Evolutionary conservation across 2,113 vertebrate species (phyloP).

Genomic region (Pontoporia blainvillei): DNA sequence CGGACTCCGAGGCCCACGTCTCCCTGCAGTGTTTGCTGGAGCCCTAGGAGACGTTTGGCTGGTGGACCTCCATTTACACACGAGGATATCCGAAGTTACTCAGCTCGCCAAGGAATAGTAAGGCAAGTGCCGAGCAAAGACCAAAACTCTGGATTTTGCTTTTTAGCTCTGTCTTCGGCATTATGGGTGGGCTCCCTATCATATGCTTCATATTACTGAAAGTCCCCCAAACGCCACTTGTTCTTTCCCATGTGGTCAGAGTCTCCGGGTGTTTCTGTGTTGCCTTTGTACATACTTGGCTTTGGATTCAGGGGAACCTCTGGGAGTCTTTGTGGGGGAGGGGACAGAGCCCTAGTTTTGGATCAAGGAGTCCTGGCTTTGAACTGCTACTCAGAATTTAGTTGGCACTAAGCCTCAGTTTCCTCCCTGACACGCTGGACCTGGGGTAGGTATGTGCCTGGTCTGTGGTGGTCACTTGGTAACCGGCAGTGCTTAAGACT

Average conservation of each 20-base stretch:
- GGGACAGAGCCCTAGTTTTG: neutral
- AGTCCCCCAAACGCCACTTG: neutral
- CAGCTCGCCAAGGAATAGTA: neutral
- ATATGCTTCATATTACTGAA: neutral
- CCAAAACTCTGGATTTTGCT: neutral
- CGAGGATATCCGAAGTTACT: neutral
- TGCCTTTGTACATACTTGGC: neutral
- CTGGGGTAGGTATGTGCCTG: neutral
- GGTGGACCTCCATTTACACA: neutral
- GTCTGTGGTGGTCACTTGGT: neutral
- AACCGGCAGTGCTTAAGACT: neutral
- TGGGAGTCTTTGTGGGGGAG: neutral
- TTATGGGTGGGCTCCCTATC: neutral
- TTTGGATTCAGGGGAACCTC: neutral
- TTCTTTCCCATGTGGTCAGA: neutral
- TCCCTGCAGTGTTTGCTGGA: neutral
- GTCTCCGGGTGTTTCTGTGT: neutral
- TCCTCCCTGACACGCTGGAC: neutral
- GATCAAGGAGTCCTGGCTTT: neutral
- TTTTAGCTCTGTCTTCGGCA: neutral
- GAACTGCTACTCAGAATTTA: neutral
- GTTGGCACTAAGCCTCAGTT: neutral
- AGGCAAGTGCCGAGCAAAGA: neutral
- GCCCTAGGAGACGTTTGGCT: neutral
- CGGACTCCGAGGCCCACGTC: neutral